A percentile compares a stretch with the other conserved stretches of the same genome.
phyloP scores from a whole-genome alignment of 2,888 invertebrate species.

The Drosophila antonietae region DNA sequence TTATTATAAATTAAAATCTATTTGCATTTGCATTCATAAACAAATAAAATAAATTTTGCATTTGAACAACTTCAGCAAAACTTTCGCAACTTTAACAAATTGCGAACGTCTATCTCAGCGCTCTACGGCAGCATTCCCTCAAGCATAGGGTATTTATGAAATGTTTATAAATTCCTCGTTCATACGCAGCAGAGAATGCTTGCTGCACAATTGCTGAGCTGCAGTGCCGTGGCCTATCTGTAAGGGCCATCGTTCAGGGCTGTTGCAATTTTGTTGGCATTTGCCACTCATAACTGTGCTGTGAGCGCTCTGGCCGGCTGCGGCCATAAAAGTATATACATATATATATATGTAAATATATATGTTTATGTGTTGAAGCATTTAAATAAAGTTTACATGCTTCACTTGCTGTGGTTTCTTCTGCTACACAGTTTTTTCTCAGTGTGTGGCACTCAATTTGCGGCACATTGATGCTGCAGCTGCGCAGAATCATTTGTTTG shows the following conservation, averaged over 20 bases:
- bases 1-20: too few species aligned
- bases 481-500: slow-evolving; percentile 14
- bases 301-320: background rate
- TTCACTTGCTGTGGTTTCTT: slow-evolving; percentile 46
- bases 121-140: too few species aligned
- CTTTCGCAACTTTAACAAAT: background rate
- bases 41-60: too few species aligned
- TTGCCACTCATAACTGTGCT: slow-evolving; percentile 27
- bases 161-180: background rate
- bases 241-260: slow-evolving; percentile 1
- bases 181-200: background rate
- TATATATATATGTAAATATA: background rate
- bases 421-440: background rate
- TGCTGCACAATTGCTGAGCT: slow-evolving; percentile 7
- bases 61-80: background rate
- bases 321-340: background rate
- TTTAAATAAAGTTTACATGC: slow-evolving; percentile 61
- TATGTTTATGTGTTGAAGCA: slow-evolving; percentile 22
- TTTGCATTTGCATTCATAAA: too few species aligned
- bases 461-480: slow-evolving; percentile 41
- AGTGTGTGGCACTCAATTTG: slow-evolving; percentile 48
- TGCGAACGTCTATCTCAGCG: background rate
- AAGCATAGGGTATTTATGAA: slow-evolving; percentile 5
- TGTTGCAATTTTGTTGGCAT: slow-evolving; percentile 16
- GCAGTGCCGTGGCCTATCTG: slow-evolving; percentile 10